Percentiles rank a stretch among this genome's conserved stretches.
Conservation (phyloP, 2,888 invertebrate species). For the Ophraella communa region DNA sequence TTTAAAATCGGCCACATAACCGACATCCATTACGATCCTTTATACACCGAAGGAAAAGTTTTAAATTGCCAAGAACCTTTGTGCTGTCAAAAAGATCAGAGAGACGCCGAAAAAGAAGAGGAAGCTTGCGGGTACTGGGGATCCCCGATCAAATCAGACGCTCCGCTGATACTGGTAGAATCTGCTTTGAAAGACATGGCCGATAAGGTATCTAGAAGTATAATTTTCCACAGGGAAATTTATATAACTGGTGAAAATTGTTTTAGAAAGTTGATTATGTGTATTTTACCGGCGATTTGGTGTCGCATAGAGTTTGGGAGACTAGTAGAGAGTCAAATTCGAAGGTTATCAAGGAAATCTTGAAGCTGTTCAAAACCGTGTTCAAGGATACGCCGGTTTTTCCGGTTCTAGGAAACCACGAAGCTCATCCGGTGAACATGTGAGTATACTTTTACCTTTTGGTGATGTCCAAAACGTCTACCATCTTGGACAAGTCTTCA, state of each 20-base stretch:
- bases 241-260: too few relatives aligned
- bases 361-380: constrained; percentile 54
- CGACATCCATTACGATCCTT: constrained; percentile 82
- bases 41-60: constrained; percentile 71
- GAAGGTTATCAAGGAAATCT: constrained; percentile 64
- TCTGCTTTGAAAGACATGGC: constrained; percentile 49
- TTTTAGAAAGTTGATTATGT: constrained; percentile 66
- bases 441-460: too few relatives aligned
- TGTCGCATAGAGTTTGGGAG: constrained; percentile 87
- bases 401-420: constrained; percentile 74
- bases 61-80: constrained; percentile 78
- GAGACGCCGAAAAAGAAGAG: constrained; percentile 47
- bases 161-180: constrained; percentile 66
- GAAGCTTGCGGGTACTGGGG: constrained; percentile 73
- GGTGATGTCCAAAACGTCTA: too few relatives aligned
- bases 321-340: constrained; percentile 72
- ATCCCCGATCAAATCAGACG: constrained; percentile 50
- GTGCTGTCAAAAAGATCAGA: constrained; percentile 75
- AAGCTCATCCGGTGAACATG: constrained; percentile 80
- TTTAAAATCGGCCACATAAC: constrained; percentile 70
- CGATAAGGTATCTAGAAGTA: constrained; percentile 29
- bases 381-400: constrained; percentile 63
- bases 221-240: too few relatives aligned
- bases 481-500: too few relatives aligned
- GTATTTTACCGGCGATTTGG: constrained; percentile 86